A percentile compares a stretch with the other conserved stretches of the same genome.
Conservation (phyloP, 2,888 invertebrate species). For the Campoplex nolae region DNA sequence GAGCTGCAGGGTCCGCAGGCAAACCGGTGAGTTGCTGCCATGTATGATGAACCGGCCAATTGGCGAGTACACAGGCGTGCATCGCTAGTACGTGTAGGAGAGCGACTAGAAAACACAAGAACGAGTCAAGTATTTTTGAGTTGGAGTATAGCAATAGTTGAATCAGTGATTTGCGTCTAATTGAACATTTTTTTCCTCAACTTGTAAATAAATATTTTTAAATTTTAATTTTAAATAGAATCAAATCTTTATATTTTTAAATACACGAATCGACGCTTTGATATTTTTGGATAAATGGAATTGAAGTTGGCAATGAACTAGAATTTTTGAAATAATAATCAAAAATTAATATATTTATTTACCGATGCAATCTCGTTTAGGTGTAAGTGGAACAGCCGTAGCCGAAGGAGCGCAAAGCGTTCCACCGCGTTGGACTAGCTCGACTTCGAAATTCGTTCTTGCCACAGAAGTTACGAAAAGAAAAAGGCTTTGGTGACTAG, state of each 20-base stretch:
- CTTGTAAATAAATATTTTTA: not conserved
- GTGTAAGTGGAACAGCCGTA: slow-evolving; percentile 87
- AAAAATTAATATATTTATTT: slow-evolving; percentile 72
- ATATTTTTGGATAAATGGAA: too few species aligned
- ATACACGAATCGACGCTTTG: too few species aligned
- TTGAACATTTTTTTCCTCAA: not conserved
- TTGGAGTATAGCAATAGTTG: not conserved
- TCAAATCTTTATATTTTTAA: not conserved
- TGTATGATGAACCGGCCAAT: slow-evolving; percentile 87
- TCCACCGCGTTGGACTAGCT: slow-evolving; percentile 95
- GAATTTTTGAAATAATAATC: not conserved
- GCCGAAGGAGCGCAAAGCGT: slow-evolving; percentile 86
- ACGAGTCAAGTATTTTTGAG: not conserved
- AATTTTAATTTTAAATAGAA: too few species aligned
- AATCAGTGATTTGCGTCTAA: not conserved
- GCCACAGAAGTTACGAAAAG: slow-evolving; percentile 95
- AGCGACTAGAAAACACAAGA: slow-evolving; percentile 88
- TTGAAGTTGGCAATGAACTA: too few species aligned
- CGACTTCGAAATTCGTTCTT: slow-evolving; percentile 96
- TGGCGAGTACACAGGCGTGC: slow-evolving; percentile 91
- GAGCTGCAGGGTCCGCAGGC: slow-evolving; percentile 78
- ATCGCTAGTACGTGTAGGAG: slow-evolving; percentile 94
- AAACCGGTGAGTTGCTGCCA: slow-evolving; percentile 87
- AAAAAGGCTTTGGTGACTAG: slow-evolving; percentile 91
- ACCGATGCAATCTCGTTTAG: slow-evolving; percentile 93